A percentile compares a stretch with the other conserved stretches of the same genome.
Evolutionary conservation across 2,113 vertebrate species (phyloP).

Genomic region (Phalacrocorax pelagicus): DNA sequence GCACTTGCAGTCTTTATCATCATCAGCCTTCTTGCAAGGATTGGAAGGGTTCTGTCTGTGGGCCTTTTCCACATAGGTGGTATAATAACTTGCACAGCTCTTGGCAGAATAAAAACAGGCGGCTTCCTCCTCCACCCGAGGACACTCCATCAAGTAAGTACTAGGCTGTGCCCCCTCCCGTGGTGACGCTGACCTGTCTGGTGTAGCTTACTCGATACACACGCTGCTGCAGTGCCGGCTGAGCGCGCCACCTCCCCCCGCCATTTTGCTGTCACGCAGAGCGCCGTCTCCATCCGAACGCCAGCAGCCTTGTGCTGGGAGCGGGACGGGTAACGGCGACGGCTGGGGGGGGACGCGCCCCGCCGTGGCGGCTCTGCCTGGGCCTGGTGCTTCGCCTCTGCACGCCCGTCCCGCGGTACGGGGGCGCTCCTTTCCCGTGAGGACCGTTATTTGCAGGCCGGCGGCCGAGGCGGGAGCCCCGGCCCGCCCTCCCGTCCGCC

Average conservation of each 20-base stretch:
- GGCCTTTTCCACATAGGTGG: not conserved
- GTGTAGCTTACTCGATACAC: rapidly evolving
- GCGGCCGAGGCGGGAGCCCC: not conserved
- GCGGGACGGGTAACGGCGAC: not conserved
- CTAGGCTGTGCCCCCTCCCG: rapidly evolving
- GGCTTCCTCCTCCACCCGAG: not conserved
- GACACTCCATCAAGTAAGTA: rapidly evolving
- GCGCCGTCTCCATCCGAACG: rapidly evolving
- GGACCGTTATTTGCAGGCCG: not conserved
- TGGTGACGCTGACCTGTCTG: rapidly evolving
- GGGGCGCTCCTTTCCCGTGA: not conserved
- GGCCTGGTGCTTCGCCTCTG: not conserved
- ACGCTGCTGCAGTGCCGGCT: rapidly evolving
- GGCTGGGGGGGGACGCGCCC: too few relatives aligned
- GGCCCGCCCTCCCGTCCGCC: not conserved
- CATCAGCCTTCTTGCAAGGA: not conserved
- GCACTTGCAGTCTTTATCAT: not conserved
- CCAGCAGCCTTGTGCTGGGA: not conserved
- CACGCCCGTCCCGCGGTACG: too few relatives aligned
- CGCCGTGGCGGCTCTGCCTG: rapidly evolving
- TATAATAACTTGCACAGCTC: rapidly evolving
- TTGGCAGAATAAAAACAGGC: not conserved
- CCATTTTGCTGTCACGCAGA: rapidly evolving
- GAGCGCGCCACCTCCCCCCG: rapidly evolving
- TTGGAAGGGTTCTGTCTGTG: not conserved